These are phyloP conservation scores for Escarpia spicata DNA, from an alignment of 2,888 invertebrate species.

Conservation along the genomic window DNA sequence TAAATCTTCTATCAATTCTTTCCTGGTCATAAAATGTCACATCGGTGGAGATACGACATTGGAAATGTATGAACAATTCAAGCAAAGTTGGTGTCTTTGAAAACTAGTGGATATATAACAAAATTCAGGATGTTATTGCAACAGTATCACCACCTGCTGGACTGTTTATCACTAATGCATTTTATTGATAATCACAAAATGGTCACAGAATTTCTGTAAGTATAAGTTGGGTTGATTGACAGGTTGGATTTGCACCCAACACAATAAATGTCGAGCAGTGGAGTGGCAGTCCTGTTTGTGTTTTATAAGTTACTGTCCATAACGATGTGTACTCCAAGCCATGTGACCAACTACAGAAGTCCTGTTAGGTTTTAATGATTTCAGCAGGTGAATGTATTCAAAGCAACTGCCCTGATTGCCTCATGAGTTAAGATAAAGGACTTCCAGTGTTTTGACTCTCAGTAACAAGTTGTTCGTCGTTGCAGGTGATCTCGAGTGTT, in stretches of 20 bases:
- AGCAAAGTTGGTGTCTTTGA: neutral
- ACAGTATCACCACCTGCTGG: neutral
- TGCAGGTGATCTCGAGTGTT: slow-evolving; percentile 71
- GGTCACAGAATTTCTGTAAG: neutral
- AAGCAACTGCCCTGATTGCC: neutral
- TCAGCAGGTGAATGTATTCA: too few relatives aligned
- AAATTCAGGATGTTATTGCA: too few relatives aligned
- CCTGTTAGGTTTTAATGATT: too few relatives aligned
- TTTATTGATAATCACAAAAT: neutral
- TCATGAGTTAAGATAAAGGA: neutral
- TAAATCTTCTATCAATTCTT: neutral
- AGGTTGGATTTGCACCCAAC: neutral
- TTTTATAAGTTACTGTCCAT: too few relatives aligned
- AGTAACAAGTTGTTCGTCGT: neutral
- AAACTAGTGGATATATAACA: too few relatives aligned
- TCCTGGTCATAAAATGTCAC: neutral
- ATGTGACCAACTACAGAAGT: too few relatives aligned
- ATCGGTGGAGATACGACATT: neutral
- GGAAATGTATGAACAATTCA: neutral
- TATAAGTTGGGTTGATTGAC: neutral
- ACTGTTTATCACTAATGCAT: neutral
- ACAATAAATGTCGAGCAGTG: too few relatives aligned
- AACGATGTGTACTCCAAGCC: too few relatives aligned
- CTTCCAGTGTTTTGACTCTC: too few relatives aligned
- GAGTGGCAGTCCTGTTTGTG: too few relatives aligned